Conservation (phyloP, 2,113 vertebrate species). For the Crotalus viridis region DNA sequence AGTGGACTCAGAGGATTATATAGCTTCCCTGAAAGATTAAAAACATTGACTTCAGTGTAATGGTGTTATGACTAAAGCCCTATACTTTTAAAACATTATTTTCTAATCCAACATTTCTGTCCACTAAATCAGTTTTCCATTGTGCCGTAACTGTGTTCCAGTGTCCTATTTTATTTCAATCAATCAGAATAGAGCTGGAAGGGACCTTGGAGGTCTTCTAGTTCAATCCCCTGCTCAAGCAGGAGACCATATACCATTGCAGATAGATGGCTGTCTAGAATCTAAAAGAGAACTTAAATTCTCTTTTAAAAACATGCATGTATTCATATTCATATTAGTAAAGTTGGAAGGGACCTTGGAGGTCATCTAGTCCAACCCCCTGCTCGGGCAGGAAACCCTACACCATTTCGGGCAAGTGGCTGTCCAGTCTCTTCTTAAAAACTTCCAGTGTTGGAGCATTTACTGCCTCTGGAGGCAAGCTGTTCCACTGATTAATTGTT, state of each 20-base stretch:
- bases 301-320: slow-evolving; percentile 18
- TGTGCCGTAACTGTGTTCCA: slow-evolving; percentile 35
- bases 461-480: too few relatives aligned
- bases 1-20: neutral
- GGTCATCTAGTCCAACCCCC: too few relatives aligned
- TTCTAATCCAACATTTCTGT: slow-evolving; percentile 46
- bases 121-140: neutral
- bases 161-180: slow-evolving; percentile 45
- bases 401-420: too few relatives aligned
- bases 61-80: neutral
- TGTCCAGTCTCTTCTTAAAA: too few relatives aligned
- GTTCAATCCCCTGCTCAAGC: neutral
- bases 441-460: too few relatives aligned
- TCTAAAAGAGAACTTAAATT: slow-evolving; percentile 21
- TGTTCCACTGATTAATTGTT: too few relatives aligned
- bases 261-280: neutral
- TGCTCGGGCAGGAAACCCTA: too few relatives aligned
- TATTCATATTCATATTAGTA: too few relatives aligned
- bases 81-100: slow-evolving; percentile 11
- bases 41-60: neutral
- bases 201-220: neutral
- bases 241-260: neutral
- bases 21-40: neutral
- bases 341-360: too few relatives aligned
- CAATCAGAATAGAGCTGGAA: neutral